phyloP scores from a whole-genome alignment of 1,140 invertebrate genomes.

The Antheraea mylitta region DNA sequence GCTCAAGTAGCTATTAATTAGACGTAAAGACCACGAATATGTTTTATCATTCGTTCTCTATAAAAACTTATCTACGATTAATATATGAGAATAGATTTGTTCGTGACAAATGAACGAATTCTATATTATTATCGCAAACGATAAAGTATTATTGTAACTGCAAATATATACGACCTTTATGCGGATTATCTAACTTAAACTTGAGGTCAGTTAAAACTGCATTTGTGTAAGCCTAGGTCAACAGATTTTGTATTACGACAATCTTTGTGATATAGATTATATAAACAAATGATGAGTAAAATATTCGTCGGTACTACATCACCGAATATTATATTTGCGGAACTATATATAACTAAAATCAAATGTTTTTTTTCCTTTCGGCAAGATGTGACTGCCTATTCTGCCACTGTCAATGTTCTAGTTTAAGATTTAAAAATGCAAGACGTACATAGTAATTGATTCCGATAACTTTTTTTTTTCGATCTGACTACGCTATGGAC shows the following conservation, averaged over 20 bases:
- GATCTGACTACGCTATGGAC: no score
- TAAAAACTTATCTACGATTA: neutral
- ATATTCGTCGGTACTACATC: no score
- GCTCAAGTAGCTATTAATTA: neutral
- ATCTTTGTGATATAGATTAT: no score
- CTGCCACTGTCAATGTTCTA: no score
- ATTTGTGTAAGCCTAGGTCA: slow-evolving; percentile 4
- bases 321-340: no score
- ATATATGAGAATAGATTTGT: slow-evolving; percentile 2
- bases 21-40: neutral
- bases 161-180: slow-evolving; percentile 37
- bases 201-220: slow-evolving; percentile 28
- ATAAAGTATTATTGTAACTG: slow-evolving; percentile 22
- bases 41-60: neutral
- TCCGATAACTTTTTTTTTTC: no score
- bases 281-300: no score
- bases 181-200: slow-evolving; percentile 28
- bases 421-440: no score
- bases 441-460: no score
- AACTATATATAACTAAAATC: no score
- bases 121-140: neutral
- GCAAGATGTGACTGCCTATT: no score
- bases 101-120: slow-evolving; percentile 14
- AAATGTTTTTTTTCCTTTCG: no score
- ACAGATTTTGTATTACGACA: neutral